Percentiles rank a stretch among this genome's conserved stretches.
Conservation (phyloP, 2,113 vertebrate genomes). For the Alligator mississippiensis region DNA sequence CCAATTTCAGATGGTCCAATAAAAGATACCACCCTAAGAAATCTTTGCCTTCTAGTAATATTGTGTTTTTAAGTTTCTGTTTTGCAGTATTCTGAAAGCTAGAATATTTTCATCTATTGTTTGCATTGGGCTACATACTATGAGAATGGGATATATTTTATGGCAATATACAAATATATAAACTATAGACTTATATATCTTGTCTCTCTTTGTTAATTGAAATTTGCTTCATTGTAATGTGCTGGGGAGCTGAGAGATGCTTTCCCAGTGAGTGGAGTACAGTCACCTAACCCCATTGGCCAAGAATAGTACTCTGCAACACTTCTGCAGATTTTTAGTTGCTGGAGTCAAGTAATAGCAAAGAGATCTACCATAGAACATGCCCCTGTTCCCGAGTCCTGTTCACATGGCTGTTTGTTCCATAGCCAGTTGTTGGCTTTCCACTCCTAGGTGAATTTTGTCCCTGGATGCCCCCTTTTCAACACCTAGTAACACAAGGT, state of each 20-base stretch:
- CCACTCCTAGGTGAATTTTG: neutral
- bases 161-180: too few species aligned
- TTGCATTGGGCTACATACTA: too few species aligned
- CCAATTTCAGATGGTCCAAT: too few species aligned
- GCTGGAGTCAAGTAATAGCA: neutral
- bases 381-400: neutral
- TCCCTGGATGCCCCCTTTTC: neutral
- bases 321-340: neutral
- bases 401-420: neutral
- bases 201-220: neutral
- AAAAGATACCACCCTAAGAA: too few species aligned
- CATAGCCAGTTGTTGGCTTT: neutral
- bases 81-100: neutral
- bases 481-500: neutral
- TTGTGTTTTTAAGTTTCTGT: neutral
- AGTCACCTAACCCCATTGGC: neutral
- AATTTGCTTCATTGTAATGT: neutral
- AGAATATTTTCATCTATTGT: neutral
- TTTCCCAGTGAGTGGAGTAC: neutral
- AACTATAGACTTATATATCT: neutral
- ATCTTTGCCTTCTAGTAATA: neutral
- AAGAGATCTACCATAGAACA: neutral
- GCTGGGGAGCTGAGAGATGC: fast-evolving
- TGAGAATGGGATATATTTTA: too few species aligned
- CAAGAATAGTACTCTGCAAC: neutral